Base-by-base conservation (phyloP, 2,113 vertebrate species). In the Vulpes lagopus region DNA sequence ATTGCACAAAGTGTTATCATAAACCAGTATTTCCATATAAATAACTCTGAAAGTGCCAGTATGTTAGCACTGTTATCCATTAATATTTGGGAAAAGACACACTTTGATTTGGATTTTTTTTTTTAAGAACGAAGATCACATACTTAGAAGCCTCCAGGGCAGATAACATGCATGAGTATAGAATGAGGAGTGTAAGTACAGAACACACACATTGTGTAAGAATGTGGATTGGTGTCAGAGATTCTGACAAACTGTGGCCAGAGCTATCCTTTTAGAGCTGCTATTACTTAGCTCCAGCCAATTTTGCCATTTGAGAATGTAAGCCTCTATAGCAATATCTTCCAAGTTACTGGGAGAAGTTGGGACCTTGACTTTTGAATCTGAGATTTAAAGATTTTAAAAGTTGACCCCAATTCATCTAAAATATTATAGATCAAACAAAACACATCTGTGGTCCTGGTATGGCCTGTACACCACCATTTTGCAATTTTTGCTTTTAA, bases 401-500 rank as follows among this genome's bases (percentile, higher is more conserved):
- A 96, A 79, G n/a, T 57, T 73, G 53, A 80, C 17, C n/a, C 6
- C 35, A 71, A 85, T 80, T 78, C 25, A 91, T 79, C n/a, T 89
- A 69, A 93, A 81, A 80, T 73, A 88, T 64, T n/a, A 32, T 62
- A 0, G 49, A 15, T 71, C 27, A 53, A 95, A 71, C 22, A 27
- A 16, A 93, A 57, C 32, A 84, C 22, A 57, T 35, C 11, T 91
- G 14, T 22, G 17, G 55, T 64, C 71, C 55, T 51, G 8, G 57
- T 57, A 84, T 5, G 27, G 12, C 23, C 35, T 35, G 12, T 10
- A 80, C 83, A 62, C 2, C 3, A 82, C 51, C 38, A 49, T 32
- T 93, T 73, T 94, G 30, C 49, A 83, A 27, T 55, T 86, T 89
- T 89, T 87, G 11, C 19, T 88, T 95, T 95, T 51, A 20, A 64